Conservation (phyloP, 2,113 vertebrate species). For the Cichladusa arquata region DNA sequence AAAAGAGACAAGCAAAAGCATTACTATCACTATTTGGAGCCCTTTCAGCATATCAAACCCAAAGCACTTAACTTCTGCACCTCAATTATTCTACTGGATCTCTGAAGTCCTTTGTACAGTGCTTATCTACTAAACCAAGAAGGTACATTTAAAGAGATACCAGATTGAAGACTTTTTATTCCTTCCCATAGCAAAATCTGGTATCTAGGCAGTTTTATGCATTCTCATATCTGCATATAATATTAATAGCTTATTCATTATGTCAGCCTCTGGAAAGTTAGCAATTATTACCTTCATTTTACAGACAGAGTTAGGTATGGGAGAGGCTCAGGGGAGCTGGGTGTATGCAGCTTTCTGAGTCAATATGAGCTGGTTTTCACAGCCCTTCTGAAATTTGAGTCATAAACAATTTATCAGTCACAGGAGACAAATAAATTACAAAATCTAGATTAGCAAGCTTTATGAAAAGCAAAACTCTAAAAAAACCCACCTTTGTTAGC, state of each 20-base stretch:
- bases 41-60: not conserved
- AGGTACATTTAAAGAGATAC: not conserved
- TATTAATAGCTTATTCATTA: not conserved
- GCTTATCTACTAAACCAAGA: not conserved
- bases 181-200: not conserved
- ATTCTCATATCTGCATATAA: not conserved
- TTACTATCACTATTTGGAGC: not conserved
- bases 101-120: not conserved
- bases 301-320: not conserved
- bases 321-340: not conserved
- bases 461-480: not conserved
- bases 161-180: not conserved
- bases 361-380: not conserved
- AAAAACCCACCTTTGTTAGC: not conserved
- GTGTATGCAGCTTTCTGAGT: not conserved
- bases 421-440: not conserved
- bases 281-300: not conserved
- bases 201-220: not conserved
- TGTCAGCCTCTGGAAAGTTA: not conserved
- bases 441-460: not conserved
- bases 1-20: not conserved
- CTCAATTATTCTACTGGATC: not conserved
- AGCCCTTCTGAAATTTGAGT: not conserved
- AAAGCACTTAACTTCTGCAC: not conserved
- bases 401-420: not conserved